Evolutionary conservation across 2,888 invertebrate species (phyloP).

Genomic region (Polyploca ridens): DNA sequence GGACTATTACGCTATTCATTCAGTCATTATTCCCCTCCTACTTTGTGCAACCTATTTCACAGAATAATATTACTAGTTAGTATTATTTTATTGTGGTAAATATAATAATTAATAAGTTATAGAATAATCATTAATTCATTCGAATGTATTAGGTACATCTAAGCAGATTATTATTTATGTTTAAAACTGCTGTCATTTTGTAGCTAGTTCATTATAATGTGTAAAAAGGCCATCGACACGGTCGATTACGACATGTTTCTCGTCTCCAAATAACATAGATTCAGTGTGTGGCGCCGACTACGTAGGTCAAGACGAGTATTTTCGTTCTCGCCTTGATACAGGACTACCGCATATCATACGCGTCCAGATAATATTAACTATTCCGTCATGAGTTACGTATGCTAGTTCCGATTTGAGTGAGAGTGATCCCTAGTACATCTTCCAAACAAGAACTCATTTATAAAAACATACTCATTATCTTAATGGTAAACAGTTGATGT

Average conservation of each 20-base stretch:
- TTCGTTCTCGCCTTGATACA: constrained; percentile 81
- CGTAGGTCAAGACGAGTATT: constrained; percentile 82
- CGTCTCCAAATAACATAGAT: constrained; percentile 64
- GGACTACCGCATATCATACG: constrained; percentile 78
- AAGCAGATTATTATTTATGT: too few species aligned
- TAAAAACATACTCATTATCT: constrained; percentile 16
- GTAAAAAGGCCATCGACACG: constrained; percentile 58
- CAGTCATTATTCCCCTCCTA: too few species aligned
- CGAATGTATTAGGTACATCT: too few species aligned
- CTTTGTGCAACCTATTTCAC: too few species aligned
- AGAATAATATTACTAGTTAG: too few species aligned
- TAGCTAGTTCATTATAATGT: constrained; percentile 12
- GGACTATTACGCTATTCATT: too few species aligned
- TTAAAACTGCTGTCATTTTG: constrained; percentile 1
- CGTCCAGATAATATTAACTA: constrained; percentile 76
- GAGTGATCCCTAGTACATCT: constrained; percentile 38
- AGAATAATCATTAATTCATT: too few species aligned
- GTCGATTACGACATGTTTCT: constrained; percentile 51
- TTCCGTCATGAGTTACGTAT: constrained; percentile 61
- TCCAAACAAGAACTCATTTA: constrained; percentile 31
- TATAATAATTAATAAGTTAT: too few species aligned
- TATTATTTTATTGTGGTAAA: too few species aligned
- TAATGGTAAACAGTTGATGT: constrained; percentile 5
- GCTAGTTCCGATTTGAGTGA: constrained; percentile 18
- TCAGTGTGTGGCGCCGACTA: constrained; percentile 54